Base-by-base conservation (phyloP, 2,888 invertebrate genomes). In the Cenopis cana region DNA sequence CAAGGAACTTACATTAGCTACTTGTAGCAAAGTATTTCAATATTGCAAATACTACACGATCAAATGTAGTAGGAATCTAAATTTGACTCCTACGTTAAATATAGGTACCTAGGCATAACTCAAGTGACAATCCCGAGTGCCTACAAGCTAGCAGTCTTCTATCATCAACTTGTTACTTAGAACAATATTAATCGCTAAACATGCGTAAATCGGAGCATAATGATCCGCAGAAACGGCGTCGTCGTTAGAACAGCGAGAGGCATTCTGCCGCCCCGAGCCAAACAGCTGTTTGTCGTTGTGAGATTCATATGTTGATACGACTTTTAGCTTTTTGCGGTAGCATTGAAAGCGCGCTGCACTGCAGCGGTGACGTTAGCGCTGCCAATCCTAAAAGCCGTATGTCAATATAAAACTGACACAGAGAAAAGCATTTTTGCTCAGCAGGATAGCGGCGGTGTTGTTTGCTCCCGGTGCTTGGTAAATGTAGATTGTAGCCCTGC, bases 401-500 rank as follows among this genome's bases (percentile, higher is more conserved):
- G n/a, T 46, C 46, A 46, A 6, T n/a, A 46, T n/a, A n/a, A 46
- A 46, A 46, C 46, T 46, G 6, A 6, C n/a, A 46, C 46, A 6
- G 14, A n/a, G n/a, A 46, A 8, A 46, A n/a, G 12, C n/a, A n/a
- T 46, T 46, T 46, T 46, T 20, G 52, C 52, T 14, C 24, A 14
- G 8, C 29, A 29, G 14, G 14, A 46, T 33, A 55, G 29, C 55
- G 46, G 20, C 24, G 29, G 29, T 55, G 46, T 54, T 61, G 55
- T 61, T 68, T 68, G 55, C 61, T 41, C 52, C 54, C 54, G 54
- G 59, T 38, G 56, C 76, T 77, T 78, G 74, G 78, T 75, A 75
- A 76, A 75, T 76, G 76, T 68, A 74, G 68, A 76, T 75, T 76
- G 76, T 68, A 74, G 68, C 74, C 79, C 75, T 76, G 77, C 72